These are phyloP conservation scores for Brachyhypopomus occidentalis DNA, from an alignment of 2,113 vertebrate species.

Conservation along the genomic window DNA sequence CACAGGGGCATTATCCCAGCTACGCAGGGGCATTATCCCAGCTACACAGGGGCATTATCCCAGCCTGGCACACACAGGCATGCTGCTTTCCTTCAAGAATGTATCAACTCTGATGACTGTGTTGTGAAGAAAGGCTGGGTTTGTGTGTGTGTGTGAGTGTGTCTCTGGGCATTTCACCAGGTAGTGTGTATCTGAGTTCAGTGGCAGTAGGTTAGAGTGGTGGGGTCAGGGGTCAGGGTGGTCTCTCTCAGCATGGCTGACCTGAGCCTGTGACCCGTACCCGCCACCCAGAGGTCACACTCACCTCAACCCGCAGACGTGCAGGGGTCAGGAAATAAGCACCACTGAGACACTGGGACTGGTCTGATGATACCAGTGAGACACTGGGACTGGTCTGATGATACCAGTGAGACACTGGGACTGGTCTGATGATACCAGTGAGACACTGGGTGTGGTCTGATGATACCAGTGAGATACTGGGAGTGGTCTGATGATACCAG, in stretches of 20 bases:
- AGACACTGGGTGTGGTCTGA: too few species aligned
- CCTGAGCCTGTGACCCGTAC: too few species aligned
- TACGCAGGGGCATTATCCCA: too few species aligned
- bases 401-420: neutral
- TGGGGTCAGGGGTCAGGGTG: too few species aligned
- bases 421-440: neutral
- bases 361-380: too few species aligned
- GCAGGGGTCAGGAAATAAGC: too few species aligned
- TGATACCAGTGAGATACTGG: neutral
- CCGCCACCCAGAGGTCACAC: too few species aligned
- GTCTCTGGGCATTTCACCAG: conserved; percentile 8
- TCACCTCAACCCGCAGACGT: too few species aligned
- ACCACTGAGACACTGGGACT: too few species aligned
- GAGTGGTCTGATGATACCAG: neutral
- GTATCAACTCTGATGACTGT: neutral
- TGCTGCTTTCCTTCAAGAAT: neutral
- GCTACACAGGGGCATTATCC: too few species aligned
- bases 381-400: neutral
- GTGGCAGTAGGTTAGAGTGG: conserved; percentile 25
- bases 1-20: too few species aligned
- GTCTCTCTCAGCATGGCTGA: neutral
- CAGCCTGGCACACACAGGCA: too few species aligned
- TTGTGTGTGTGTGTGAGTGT: neutral
- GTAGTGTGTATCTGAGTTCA: neutral
- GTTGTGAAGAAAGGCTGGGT: neutral